Base-by-base conservation (phyloP, 2,888 invertebrate genomes). In the Chloroclysta siterata region DNA sequence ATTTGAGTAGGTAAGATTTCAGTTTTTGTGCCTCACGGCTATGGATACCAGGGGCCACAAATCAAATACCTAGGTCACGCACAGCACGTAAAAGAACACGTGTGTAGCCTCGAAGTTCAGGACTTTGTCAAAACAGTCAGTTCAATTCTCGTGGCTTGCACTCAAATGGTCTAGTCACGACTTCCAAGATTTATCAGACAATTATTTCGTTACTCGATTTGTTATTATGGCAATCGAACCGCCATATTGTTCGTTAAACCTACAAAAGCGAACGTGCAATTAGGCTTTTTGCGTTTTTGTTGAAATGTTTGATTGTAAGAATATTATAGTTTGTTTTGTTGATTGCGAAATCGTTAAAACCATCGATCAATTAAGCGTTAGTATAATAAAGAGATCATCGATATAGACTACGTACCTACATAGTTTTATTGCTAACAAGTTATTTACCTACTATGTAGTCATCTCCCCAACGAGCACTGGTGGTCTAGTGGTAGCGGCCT, bases 61-160 rank as follows among this genome's bases (percentile, higher is more conserved):
- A 75, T 71, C 74, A 86, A 88, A 89, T 88, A 84, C 82, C 87
- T 88, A 87, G 89, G 88, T 87, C 89, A 88, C 83, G 85, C 72
- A 51, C 70, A 56, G 73, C 85, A 84, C 83, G 83, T 74, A 76
- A 78, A 75, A 79, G 71, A 68, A 60, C 71, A 72, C 63, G 72
- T 68, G 61, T 78, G 80, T 82, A 81, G 82, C 88, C 87, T 89
- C 88, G 88, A 77, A 80, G 79, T 83, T 83, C 81, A 80, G 83
- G 78, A 75, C 84, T 76, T 82, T 85, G 87, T 88, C 84, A 84
- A 87, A 85, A n/a, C n/a, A 66, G 80, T 79, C 80, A 78, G 75
- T 53, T 53, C 39, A 15, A 33, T 76, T 78, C 72, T 80, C 77
- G 82, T 81, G 82, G 86, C 86, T 86, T 85, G 72, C 46, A 46